Evolutionary conservation across 37 sponge, comb jelly and placozoan genomes (phyloP).

Genomic region (Aphrocallistes beatrix): DNA sequence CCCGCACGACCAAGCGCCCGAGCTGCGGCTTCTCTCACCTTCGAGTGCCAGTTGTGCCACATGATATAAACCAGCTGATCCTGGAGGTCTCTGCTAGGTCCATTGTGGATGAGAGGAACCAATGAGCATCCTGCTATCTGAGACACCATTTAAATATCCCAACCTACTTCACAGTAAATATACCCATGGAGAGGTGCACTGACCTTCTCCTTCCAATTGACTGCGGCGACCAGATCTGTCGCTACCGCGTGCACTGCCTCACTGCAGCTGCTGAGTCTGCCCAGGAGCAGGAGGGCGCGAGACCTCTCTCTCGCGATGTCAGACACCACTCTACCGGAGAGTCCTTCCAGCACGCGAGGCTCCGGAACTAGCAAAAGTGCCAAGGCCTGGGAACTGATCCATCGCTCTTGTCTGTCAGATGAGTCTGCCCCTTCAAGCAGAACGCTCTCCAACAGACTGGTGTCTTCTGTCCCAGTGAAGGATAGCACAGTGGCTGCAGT

Average conservation of each 20-base stretch:
- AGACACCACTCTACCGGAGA: not conserved
- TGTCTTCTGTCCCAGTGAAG: not conserved
- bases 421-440: not conserved
- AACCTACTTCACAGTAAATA: not conserved
- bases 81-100: not conserved
- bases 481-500: not conserved
- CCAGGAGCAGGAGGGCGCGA: not conserved
- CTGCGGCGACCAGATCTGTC: not conserved
- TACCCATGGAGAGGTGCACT: not conserved
- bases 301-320: not conserved
- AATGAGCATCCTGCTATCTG: not conserved
- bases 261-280: not conserved
- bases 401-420: not conserved
- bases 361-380: not conserved
- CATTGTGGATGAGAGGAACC: not conserved
- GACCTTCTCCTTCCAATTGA: not conserved
- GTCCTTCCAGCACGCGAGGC: not conserved
- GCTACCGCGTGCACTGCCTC: not conserved
- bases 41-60: conserved; percentile 71
- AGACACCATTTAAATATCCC: not conserved
- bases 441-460: not conserved
- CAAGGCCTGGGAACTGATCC: not conserved
- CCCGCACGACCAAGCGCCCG: conserved; percentile 65
- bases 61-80: conserved; percentile 44
- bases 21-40: conserved; percentile 64